A percentile compares a stretch with the other conserved stretches of the same genome.
These are phyloP conservation scores for Artemisiospiza belli DNA, from an alignment of 2,113 vertebrate genomes.

Conservation along the genomic window DNA sequence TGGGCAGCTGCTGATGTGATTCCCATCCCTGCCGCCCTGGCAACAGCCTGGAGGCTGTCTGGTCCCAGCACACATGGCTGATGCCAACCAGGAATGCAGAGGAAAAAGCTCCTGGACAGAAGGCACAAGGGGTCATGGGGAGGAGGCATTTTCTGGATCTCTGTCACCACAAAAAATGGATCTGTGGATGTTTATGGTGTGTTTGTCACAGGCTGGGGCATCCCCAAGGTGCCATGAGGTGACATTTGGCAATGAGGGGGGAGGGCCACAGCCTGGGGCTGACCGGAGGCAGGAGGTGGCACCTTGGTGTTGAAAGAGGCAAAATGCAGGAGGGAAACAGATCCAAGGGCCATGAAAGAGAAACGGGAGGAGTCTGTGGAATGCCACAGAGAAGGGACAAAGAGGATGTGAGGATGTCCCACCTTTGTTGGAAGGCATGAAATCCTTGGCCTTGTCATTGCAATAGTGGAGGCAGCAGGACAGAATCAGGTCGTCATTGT, in stretches of 20 bases:
- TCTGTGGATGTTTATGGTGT: neutral
- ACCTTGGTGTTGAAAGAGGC: constrained; percentile 42
- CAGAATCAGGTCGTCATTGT: constrained; percentile 91
- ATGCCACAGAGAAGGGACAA: neutral
- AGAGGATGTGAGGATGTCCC: neutral
- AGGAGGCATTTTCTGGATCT: neutral
- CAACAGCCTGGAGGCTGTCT: constrained; percentile 53
- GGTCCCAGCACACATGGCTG: neutral
- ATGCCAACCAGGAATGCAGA: neutral
- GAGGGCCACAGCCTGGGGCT: neutral
- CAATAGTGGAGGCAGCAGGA: constrained; percentile 93
- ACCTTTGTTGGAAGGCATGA: constrained; percentile 92
- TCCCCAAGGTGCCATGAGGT: neutral
- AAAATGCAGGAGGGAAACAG: neutral
- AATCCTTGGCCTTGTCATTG: constrained; percentile 96
- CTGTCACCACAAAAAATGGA: neutral
- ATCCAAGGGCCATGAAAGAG: neutral
- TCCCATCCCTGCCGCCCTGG: constrained; percentile 70
- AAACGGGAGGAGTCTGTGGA: neutral
- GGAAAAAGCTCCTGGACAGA: neutral
- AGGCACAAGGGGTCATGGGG: neutral
- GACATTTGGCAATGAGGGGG: neutral
- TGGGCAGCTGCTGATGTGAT: constrained; percentile 77
- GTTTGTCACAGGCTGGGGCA: neutral
- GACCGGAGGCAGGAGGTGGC: constrained; percentile 29